Percentiles rank a stretch among this genome's conserved stretches.
Evolutionary conservation across 2,888 invertebrate species (phyloP).

Genomic region (Beris chalybata): DNA sequence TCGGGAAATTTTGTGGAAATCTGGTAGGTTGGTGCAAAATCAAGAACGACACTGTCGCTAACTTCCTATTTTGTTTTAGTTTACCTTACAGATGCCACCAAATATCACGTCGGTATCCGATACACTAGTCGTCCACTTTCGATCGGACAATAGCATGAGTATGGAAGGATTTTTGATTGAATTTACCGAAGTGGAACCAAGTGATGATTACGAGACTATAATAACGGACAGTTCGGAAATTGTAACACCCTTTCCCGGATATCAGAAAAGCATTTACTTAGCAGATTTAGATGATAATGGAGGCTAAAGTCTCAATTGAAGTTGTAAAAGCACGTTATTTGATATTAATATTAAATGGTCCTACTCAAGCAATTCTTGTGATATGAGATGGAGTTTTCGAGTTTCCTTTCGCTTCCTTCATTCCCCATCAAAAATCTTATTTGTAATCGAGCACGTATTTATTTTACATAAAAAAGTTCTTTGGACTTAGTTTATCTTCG

Average conservation of each 20-base stretch:
- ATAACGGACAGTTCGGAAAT: conserved; percentile 53
- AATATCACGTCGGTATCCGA: conserved; percentile 87
- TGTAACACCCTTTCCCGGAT: conserved; percentile 56
- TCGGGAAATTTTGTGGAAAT: conserved; percentile 87
- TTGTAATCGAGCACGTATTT: too few relatives aligned
- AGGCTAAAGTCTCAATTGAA: neutral
- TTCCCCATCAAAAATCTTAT: too few relatives aligned
- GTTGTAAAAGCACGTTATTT: too few relatives aligned
- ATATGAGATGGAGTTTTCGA: too few relatives aligned
- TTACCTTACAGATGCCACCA: conserved; percentile 72
- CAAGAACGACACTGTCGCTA: neutral
- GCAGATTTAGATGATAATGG: conserved; percentile 46
- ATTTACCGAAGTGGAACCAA: conserved; percentile 73
- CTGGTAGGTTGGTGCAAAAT: conserved; percentile 62
- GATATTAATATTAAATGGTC: too few relatives aligned
- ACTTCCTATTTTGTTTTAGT: conserved; percentile 16
- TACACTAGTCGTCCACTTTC: conserved; percentile 83
- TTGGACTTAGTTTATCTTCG: too few relatives aligned
- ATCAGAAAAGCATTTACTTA: conserved; percentile 51
- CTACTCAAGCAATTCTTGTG: too few relatives aligned
- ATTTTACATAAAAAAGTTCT: too few relatives aligned
- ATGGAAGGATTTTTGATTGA: conserved; percentile 93
- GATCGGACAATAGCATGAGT: conserved; percentile 86
- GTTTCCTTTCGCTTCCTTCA: too few relatives aligned
- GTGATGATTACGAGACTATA: conserved; percentile 57